Base-by-base conservation (phyloP, 2,113 vertebrate species). In the Cyphomyrus discorhynchus region DNA sequence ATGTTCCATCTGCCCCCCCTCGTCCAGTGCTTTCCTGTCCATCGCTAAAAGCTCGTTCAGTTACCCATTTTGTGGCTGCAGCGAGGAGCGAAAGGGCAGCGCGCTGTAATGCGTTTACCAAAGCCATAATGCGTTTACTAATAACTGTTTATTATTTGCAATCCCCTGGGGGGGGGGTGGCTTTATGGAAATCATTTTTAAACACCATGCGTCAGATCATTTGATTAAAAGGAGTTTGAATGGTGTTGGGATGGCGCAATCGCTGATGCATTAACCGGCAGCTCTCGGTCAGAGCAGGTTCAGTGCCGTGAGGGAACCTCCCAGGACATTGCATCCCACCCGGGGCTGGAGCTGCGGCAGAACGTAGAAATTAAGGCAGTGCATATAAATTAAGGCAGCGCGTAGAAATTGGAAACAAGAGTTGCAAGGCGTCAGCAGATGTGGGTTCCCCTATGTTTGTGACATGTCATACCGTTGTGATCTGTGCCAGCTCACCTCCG, bases 141-240 rank as follows among this genome's bases (percentile, higher is more conserved):
- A 95, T 95, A 95, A 95, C 94, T 94, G 93, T 95, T 95, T 95
- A 94, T 96, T 95, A 94, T 94, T 95, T 94, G 93, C 92, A 92
- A 91, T 93, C 94, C 94, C 93, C 94, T 91, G 91, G 92, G 94
- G 95, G 50, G 92, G 92, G 92, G 94, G 95, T 91, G 92, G 91
- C 93, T 95, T 94, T 94, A 95, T 95, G 95, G 93, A 95, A 94
- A 95, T 95, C 35, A 84, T 84, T 88, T 90, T 90, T 11, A 35
- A 91, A 91, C 74, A 52, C 42, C 47, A 77, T 58, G 85, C 83
- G 49, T 89, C 90, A n/a, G 58, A 86, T 89, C 74, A 21, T 42
- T 66, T 86, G 52, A 49, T 86, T 35, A 85, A 74, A 66, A 88
- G 49, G 70, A 82, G 86, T 83, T 82, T 42, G 42, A 47, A 19